Conservation (phyloP, 2,113 vertebrate species). For the Sinocyclocheilus anophthalmus region DNA sequence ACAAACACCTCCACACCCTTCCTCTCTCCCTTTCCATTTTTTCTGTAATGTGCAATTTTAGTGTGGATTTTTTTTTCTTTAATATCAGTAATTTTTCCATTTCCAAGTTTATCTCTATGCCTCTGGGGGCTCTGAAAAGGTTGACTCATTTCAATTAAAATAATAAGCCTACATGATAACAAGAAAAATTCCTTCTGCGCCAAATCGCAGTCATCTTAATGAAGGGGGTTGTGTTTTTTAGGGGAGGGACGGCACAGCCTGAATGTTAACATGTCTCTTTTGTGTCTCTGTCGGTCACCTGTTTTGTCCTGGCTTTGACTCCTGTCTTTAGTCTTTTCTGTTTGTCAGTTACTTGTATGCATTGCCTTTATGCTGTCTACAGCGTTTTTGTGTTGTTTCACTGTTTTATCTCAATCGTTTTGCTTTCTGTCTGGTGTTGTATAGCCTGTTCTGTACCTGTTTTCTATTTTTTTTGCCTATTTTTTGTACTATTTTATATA, state of each 20-base stretch:
- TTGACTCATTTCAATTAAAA: constrained; percentile 66
- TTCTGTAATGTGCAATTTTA: constrained; percentile 42
- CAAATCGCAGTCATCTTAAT: constrained; percentile 59
- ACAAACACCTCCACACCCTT: neutral
- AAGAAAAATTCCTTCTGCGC: constrained; percentile 43
- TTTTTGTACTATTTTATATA: too few relatives aligned
- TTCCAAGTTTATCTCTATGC: constrained; percentile 58
- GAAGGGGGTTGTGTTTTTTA: constrained; percentile 44
- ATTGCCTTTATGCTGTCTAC: neutral
- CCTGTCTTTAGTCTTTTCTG: neutral
- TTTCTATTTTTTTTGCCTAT: too few relatives aligned
- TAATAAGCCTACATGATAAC: constrained; percentile 57
- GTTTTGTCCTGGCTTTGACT: constrained; percentile 11
- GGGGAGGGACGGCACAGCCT: constrained; percentile 19
- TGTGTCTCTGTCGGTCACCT: constrained; percentile 35
- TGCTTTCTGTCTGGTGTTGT: neutral
- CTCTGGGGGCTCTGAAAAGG: constrained; percentile 56
- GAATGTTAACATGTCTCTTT: constrained; percentile 49
- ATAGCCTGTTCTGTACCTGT: neutral
- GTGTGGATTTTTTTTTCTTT: constrained; percentile 20
- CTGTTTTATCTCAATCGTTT: neutral
- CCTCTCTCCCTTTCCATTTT: neutral
- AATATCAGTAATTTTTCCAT: constrained; percentile 53
- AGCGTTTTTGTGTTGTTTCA: neutral
- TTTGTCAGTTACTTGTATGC: neutral